phyloP scores from a whole-genome alignment of 2,888 invertebrate species.

The Noctua janthina region DNA sequence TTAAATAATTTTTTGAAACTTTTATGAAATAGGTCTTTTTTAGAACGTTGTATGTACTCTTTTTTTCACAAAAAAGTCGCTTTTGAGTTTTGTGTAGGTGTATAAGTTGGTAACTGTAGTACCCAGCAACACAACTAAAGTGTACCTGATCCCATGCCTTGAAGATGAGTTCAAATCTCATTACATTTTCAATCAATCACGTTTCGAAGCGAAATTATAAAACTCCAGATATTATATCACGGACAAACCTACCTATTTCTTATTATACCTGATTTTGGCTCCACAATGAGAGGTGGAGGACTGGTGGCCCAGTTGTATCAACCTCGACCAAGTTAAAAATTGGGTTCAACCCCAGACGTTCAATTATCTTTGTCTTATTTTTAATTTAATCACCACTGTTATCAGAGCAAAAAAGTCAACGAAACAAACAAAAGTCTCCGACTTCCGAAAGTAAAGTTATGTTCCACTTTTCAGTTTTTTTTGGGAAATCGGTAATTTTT shows the following conservation, averaged over 20 bases:
- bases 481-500: too few species aligned
- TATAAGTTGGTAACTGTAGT: neutral
- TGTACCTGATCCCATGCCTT: slow-evolving; percentile 16
- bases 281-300: slow-evolving; percentile 9
- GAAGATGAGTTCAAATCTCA: slow-evolving; percentile 41
- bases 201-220: slow-evolving; percentile 37
- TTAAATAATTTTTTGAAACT: neutral
- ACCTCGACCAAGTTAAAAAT: neutral
- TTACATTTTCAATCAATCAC: slow-evolving; percentile 46
- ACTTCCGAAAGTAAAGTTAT: too few species aligned
- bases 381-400: neutral
- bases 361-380: neutral
- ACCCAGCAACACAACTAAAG: neutral
- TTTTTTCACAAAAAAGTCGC: neutral
- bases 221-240: slow-evolving; percentile 51
- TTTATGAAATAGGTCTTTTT: neutral
- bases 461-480: too few species aligned
- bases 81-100: neutral
- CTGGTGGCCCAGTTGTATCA: neutral
- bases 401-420: too few species aligned
- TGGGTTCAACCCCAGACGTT: neutral
- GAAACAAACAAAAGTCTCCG: too few species aligned
- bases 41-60: neutral
- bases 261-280: slow-evolving; percentile 28
- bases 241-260: slow-evolving; percentile 23